Percentiles rank a stretch among this genome's conserved stretches.
phyloP scores from a whole-genome alignment of 64 coral and sea anemone species.

The Anthopleura sola region DNA sequence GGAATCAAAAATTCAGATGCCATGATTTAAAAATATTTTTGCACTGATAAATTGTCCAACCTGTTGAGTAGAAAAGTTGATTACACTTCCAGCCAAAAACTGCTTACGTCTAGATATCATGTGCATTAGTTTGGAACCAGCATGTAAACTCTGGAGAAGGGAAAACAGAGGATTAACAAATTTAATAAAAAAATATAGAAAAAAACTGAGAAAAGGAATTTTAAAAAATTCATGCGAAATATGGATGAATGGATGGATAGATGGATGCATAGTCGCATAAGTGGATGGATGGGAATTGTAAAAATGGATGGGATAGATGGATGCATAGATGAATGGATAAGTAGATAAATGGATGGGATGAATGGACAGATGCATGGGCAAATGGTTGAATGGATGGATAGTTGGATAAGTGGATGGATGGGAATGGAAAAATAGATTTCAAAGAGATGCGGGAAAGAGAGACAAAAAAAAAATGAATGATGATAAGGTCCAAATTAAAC shows the following conservation, averaged over 20 bases:
- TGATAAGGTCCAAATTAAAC: no score
- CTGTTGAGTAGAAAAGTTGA: slow-evolving; percentile 92
- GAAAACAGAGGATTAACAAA: background rate
- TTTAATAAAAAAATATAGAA: background rate
- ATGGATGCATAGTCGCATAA: no score
- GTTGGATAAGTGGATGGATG: background rate
- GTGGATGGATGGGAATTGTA: no score
- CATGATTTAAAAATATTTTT: background rate
- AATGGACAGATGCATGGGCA: background rate
- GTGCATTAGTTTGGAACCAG: slow-evolving; percentile 86
- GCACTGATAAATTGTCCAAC: slow-evolving; percentile 7
- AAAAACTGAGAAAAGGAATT: background rate
- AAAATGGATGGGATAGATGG: no score
- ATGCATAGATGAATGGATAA: no score
- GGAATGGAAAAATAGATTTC: background rate
- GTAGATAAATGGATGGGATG: background rate
- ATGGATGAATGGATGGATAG: background rate
- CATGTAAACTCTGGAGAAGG: slow-evolving; percentile 65
- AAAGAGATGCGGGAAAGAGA: no score
- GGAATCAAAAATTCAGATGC: background rate
- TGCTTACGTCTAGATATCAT: slow-evolving; percentile 85
- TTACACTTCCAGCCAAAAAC: slow-evolving; percentile 91
- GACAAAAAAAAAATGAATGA: no score
- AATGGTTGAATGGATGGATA: background rate
- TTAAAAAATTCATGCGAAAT: no score